phyloP scores from a whole-genome alignment of 2,113 vertebrate genomes.

The Mustela nigripes region DNA sequence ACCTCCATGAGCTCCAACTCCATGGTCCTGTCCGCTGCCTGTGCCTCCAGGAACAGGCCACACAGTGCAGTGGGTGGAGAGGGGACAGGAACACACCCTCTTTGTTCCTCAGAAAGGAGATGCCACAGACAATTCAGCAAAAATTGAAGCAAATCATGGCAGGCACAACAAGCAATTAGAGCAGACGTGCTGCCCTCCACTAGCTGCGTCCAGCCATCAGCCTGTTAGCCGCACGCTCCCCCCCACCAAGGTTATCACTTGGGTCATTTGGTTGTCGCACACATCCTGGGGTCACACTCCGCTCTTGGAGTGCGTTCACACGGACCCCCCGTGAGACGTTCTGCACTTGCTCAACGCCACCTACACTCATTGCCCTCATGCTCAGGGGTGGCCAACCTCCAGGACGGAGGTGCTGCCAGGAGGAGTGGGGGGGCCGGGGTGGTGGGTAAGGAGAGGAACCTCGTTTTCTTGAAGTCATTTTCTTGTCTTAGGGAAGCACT shows the following conservation, averaged over 20 bases:
- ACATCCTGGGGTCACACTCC: neutral
- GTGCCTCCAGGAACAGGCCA: neutral
- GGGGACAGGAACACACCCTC: rapidly evolving
- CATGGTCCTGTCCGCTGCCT: neutral
- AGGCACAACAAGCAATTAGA: rapidly evolving
- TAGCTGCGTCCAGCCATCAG: rapidly evolving
- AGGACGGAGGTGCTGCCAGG: neutral
- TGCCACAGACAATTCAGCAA: neutral
- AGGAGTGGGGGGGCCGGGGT: rapidly evolving
- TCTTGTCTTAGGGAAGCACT: neutral
- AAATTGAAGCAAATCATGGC: neutral
- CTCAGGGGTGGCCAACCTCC: neutral
- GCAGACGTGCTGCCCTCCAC: rapidly evolving
- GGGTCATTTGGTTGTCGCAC: rapidly evolving
- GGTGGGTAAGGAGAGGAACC: neutral
- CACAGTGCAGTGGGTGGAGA: too few relatives aligned
- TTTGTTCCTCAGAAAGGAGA: neutral
- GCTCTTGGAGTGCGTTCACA: neutral
- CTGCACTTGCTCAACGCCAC: neutral
- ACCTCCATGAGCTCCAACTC: neutral
- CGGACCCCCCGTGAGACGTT: rapidly evolving
- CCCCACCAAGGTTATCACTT: neutral
- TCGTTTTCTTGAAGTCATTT: neutral
- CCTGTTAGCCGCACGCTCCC: rapidly evolving
- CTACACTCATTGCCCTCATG: neutral